phyloP scores from a whole-genome alignment of 2,888 invertebrate genomes.

The Reticulitermes lucifugus region DNA sequence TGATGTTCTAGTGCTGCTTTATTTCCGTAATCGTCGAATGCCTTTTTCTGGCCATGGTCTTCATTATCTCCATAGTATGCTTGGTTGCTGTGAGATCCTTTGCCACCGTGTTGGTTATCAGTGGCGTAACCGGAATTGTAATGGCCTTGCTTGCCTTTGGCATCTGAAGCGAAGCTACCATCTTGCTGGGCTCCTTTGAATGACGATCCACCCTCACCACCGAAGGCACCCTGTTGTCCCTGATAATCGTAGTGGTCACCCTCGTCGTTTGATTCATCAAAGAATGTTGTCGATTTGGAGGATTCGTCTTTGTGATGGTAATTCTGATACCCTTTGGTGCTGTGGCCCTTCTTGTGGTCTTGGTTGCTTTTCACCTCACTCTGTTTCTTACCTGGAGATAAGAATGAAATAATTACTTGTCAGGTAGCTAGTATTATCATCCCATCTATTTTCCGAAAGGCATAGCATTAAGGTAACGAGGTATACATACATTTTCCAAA shows the following conservation, averaged over 20 bases:
- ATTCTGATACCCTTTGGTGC: conserved; percentile 51
- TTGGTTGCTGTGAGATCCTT: conserved; percentile 27
- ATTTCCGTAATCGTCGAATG: conserved; percentile 35
- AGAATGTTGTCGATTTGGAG: conserved; percentile 50
- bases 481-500: too few relatives aligned
- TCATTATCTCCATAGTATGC: conserved; percentile 34
- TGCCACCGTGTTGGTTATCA: conserved; percentile 28
- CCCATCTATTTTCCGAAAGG: too few relatives aligned
- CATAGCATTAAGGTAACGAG: too few relatives aligned
- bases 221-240: conserved; percentile 46
- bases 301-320: conserved; percentile 53
- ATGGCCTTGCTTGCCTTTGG: conserved; percentile 37
- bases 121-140: conserved; percentile 34
- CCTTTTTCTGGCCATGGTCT: conserved; percentile 38
- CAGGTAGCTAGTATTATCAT: too few relatives aligned
- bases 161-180: conserved; percentile 18
- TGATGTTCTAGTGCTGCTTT: conserved; percentile 24
- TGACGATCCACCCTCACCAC: conserved; percentile 40
- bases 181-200: conserved; percentile 45
- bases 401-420: neutral
- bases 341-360: conserved; percentile 51
- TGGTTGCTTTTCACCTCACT: conserved; percentile 42
- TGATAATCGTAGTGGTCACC: conserved; percentile 48
- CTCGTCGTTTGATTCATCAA: conserved; percentile 52
- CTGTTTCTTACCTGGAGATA: conserved; percentile 41